Evolutionary conservation across 2,113 vertebrate species (phyloP).

Genomic region (Notothenia coriiceps): DNA sequence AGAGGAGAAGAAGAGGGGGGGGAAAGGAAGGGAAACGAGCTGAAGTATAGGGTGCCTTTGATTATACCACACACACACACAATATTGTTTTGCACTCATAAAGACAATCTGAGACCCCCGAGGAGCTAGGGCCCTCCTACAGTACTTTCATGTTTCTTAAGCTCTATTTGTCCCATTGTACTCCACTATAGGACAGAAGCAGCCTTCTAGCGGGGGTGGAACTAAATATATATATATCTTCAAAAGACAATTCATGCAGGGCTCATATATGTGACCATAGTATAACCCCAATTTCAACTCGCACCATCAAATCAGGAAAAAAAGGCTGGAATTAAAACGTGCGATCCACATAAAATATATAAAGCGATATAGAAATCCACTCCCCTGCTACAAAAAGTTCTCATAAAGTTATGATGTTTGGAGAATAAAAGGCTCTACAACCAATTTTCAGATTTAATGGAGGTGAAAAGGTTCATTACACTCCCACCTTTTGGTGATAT

Average conservation of each 20-base stretch:
- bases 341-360: slow-evolving; percentile 49
- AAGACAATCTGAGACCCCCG: slow-evolving; percentile 74
- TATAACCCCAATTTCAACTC: slow-evolving; percentile 69
- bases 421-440: slow-evolving; percentile 60
- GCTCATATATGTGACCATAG: slow-evolving; percentile 70
- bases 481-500: slow-evolving; percentile 59
- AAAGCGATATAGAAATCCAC: slow-evolving; percentile 49
- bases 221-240: slow-evolving; percentile 66
- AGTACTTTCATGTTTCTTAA: slow-evolving; percentile 79
- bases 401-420: slow-evolving; percentile 62
- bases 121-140: slow-evolving; percentile 75
- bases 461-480: slow-evolving; percentile 73
- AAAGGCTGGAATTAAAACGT: slow-evolving; percentile 71
- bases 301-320: slow-evolving; percentile 63
- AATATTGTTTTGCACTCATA: slow-evolving; percentile 78
- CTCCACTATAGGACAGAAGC: slow-evolving; percentile 45
- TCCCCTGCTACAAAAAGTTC: slow-evolving; percentile 61
- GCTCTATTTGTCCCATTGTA: slow-evolving; percentile 69
- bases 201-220: slow-evolving; percentile 47
- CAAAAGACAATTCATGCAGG: slow-evolving; percentile 66
- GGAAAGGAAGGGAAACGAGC: slow-evolving; percentile 68
- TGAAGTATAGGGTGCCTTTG: slow-evolving; percentile 80
- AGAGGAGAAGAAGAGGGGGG: slow-evolving; percentile 43
- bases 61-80: slow-evolving; percentile 59
- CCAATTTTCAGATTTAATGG: slow-evolving; percentile 76